Conservation (phyloP, 2,113 vertebrate species). For the Phalacrocorax pelagicus region DNA sequence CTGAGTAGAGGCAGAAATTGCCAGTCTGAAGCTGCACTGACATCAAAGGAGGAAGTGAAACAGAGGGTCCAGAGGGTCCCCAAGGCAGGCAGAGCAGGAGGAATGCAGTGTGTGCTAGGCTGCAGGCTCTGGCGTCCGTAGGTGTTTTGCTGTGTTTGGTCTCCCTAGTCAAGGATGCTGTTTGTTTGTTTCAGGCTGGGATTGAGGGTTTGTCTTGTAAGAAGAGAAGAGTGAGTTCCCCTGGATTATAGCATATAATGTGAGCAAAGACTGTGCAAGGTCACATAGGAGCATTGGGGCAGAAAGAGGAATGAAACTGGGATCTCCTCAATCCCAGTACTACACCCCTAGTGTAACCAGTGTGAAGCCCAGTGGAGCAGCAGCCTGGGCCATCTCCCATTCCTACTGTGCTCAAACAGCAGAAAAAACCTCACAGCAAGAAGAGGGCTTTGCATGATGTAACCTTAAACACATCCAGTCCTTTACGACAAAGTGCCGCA, state of each 20-base stretch:
- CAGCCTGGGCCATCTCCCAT: background rate
- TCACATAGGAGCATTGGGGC: accelerated
- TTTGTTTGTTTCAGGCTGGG: background rate
- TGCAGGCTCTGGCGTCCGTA: accelerated
- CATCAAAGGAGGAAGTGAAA: background rate
- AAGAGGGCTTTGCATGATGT: background rate
- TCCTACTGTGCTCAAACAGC: background rate
- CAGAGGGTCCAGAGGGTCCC: background rate
- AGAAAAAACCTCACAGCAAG: background rate
- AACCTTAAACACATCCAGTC: background rate
- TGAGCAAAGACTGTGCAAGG: background rate
- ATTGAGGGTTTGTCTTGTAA: background rate
- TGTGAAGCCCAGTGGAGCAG: background rate
- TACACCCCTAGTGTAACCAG: background rate
- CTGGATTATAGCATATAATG: background rate
- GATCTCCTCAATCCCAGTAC: background rate
- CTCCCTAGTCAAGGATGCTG: background rate
- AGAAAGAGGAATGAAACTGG: background rate
- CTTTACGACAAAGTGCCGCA: background rate
- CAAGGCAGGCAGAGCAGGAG: background rate
- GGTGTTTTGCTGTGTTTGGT: background rate
- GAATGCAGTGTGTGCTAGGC: background rate
- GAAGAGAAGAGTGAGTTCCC: background rate
- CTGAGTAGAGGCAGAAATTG: background rate
- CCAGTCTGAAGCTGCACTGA: background rate